Evolutionary conservation across 35 echinoderm and acorn worm genomes (phyloP).

Genomic region (Diadema setosum): DNA sequence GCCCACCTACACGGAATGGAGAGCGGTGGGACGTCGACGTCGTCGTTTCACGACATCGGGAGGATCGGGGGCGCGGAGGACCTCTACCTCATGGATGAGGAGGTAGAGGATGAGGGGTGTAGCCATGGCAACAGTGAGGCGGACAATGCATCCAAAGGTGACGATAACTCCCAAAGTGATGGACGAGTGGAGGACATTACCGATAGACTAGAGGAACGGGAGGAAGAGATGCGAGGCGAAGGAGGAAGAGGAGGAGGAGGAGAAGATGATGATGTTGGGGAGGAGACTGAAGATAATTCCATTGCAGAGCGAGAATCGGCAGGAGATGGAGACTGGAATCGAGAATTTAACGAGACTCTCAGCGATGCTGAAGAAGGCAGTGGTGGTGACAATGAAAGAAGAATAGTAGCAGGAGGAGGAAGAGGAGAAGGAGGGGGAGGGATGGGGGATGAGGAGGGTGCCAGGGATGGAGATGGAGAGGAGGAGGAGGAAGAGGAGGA

Average conservation of each 20-base stretch:
- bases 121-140: neutral
- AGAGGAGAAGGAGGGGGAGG: neutral
- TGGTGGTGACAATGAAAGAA: neutral
- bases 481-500: conserved; percentile 7
- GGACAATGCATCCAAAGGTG: neutral
- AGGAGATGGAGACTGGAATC: too few species aligned
- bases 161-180: too few species aligned
- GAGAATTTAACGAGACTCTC: too few species aligned
- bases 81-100: neutral
- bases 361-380: neutral
- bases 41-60: neutral
- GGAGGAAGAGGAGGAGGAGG: neutral
- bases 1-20: neutral
- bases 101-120: neutral
- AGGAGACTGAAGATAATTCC: neutral
- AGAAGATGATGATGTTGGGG: neutral
- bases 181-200: too few species aligned
- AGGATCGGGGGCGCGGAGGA: neutral
- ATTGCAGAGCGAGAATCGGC: neutral
- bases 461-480: neutral
- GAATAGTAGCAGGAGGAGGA: neutral
- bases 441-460: neutral
- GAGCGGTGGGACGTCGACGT: neutral
- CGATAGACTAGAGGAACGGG: neutral
- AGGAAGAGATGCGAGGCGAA: neutral